Evolutionary conservation across 2,888 invertebrate species (phyloP).

Genomic region (Stratiomys singularior): DNA sequence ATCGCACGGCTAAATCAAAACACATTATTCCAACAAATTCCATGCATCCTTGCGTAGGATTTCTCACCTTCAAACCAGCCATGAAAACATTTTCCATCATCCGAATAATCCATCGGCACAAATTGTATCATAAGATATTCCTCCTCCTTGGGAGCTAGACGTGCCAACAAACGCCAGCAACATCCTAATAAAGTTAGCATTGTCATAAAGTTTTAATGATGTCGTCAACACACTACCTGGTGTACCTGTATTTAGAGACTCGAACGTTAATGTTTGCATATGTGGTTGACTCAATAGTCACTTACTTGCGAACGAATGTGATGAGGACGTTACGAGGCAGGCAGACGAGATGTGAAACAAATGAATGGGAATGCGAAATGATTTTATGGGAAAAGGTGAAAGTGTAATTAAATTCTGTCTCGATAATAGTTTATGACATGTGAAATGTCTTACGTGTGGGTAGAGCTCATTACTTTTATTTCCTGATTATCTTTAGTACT

Average conservation of each 20-base stretch:
- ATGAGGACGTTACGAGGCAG: not conserved
- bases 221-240: slow-evolving; percentile 12
- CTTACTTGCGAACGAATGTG: slow-evolving; percentile 2
- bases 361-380: not conserved
- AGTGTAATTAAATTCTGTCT: not conserved
- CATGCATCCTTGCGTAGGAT: not conserved
- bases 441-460: not conserved
- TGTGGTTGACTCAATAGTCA: slow-evolving; percentile 21
- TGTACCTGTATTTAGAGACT: not conserved
- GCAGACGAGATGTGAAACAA: not conserved
- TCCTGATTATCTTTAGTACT: not conserved
- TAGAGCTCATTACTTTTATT: not conserved
- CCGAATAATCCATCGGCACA: slow-evolving; percentile 12
- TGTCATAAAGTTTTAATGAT: slow-evolving; percentile 36
- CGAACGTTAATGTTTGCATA: not conserved
- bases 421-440: slow-evolving; percentile 1
- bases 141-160: too few species aligned
- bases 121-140: not conserved
- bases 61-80: not conserved
- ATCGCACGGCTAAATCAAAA: not conserved
- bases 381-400: slow-evolving; percentile 1
- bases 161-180: not conserved
- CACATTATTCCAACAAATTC: not conserved
- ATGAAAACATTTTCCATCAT: not conserved
- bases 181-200: slow-evolving; percentile 30